A percentile compares a stretch with the other conserved stretches of the same genome.
Conservation (phyloP, 2,797 vertebrate genomes). For the Paguma larvata region DNA sequence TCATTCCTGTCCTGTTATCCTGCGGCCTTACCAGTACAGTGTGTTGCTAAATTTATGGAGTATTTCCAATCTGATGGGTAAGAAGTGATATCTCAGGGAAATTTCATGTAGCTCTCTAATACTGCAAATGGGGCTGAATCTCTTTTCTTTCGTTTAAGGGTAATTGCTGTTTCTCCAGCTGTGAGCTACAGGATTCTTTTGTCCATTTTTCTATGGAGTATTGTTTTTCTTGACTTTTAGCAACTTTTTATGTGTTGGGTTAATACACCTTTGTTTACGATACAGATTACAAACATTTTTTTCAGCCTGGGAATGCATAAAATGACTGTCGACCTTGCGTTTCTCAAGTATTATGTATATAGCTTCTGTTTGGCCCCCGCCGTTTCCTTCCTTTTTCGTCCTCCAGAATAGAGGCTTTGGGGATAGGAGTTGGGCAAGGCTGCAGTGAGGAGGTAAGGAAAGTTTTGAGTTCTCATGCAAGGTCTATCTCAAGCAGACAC, state of each 20-base stretch:
- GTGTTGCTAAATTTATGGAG: not conserved
- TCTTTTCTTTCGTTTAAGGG: not conserved
- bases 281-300: not conserved
- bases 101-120: not conserved
- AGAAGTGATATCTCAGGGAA: not conserved
- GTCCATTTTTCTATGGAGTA: not conserved
- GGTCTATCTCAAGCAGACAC: not conserved
- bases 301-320: not conserved
- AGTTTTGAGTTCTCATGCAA: not conserved
- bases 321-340: not conserved
- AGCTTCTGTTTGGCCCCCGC: not conserved
- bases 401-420: not conserved
- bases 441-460: not conserved
- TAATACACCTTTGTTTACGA: not conserved
- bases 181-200: not conserved
- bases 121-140: not conserved
- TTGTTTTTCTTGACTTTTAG: constrained; percentile 38
- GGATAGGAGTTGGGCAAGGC: not conserved
- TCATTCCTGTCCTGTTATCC: not conserved
- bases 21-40: not conserved
- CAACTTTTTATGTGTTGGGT: not conserved
- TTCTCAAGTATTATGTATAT: not conserved
- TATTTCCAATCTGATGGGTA: not conserved
- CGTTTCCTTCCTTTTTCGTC: not conserved
- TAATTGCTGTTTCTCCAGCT: not conserved